phyloP scores from a whole-genome alignment of 2,113 vertebrate species.

The Crocuta crocuta region DNA sequence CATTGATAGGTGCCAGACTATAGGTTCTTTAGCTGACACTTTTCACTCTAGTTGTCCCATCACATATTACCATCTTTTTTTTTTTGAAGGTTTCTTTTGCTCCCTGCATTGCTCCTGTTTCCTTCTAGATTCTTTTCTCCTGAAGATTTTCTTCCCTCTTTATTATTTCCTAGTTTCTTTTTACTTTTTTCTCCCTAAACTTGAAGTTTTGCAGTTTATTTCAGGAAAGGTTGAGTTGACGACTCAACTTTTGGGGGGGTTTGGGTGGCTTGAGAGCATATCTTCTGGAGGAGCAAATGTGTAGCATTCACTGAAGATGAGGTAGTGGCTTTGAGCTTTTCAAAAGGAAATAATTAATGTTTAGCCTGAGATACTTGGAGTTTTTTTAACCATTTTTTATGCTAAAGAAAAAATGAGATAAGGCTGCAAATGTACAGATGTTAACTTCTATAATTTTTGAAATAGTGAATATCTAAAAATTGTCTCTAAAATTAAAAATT shows the following conservation, averaged over 20 bases:
- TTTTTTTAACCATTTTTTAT: not conserved
- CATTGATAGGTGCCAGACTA: not conserved
- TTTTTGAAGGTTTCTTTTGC: not conserved
- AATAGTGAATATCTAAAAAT: constrained; percentile 16
- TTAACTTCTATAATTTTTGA: not conserved
- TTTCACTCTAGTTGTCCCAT: not conserved
- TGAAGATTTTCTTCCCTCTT: not conserved
- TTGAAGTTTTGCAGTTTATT: not conserved
- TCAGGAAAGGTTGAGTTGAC: not conserved
- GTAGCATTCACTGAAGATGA: not conserved
- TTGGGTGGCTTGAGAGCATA: not conserved
- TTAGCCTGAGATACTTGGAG: not conserved
- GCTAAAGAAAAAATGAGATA: not conserved
- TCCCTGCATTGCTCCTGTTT: not conserved
- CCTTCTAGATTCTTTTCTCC: not conserved
- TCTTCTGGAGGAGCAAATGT: not conserved
- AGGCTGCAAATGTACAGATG: not conserved
- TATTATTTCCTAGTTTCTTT: not conserved
- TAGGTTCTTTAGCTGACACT: not conserved
- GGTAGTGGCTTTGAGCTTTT: not conserved
- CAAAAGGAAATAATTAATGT: not conserved
- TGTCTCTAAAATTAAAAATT: not conserved
- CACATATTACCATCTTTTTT: not conserved
- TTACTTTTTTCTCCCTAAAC: constrained; percentile 7
- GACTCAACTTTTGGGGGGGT: not conserved